Percentiles rank a stretch among this genome's conserved stretches.
phyloP scores from a whole-genome alignment of 2,797 vertebrate genomes.

The Craterocephalus amniculus region DNA sequence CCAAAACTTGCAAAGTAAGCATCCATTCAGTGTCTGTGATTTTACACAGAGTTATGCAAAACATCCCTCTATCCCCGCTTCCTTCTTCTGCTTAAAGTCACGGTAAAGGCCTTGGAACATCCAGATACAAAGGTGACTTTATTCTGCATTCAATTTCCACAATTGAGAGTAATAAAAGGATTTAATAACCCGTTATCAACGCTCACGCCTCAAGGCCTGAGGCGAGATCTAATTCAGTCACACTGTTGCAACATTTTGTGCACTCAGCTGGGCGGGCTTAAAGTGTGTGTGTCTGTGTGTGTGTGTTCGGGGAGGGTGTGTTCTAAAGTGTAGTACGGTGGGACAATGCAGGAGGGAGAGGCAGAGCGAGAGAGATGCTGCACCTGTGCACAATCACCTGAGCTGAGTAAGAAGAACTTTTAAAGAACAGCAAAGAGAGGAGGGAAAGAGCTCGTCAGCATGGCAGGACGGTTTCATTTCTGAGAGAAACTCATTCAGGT shows the following conservation, averaged over 20 bases:
- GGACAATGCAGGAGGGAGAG: conserved; percentile 52
- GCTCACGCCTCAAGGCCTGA: conserved; percentile 36
- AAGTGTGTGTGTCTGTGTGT: conserved; percentile 51
- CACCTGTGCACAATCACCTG: conserved; percentile 74
- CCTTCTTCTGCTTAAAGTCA: conserved; percentile 8
- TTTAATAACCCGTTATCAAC: conserved; percentile 49
- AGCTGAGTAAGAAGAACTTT: conserved; percentile 24
- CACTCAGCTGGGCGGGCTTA: conserved; percentile 67
- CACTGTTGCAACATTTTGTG: conserved; percentile 70
- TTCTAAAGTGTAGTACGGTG: conserved; percentile 37
- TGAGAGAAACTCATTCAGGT: conserved; percentile 48
- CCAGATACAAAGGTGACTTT: conserved; percentile 39
- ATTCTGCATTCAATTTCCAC: conserved; percentile 43
- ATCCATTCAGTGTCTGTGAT: conserved; percentile 53
- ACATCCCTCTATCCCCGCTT: conserved; percentile 16
- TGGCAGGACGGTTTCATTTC: conserved; percentile 54
- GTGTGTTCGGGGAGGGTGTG: conserved; percentile 74
- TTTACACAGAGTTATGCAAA: conserved; percentile 75
- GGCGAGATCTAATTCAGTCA: conserved; percentile 58
- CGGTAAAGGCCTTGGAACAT: conserved; percentile 22
- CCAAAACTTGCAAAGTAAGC: conserved; percentile 72
- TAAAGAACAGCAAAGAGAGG: conserved; percentile 12
- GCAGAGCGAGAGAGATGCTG: conserved; percentile 65
- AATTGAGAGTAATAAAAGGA: conserved; percentile 36
- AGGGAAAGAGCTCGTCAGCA: conserved; percentile 40